Conservation (phyloP, 2,797 vertebrate species). For the Epinephelus malabaricus region DNA sequence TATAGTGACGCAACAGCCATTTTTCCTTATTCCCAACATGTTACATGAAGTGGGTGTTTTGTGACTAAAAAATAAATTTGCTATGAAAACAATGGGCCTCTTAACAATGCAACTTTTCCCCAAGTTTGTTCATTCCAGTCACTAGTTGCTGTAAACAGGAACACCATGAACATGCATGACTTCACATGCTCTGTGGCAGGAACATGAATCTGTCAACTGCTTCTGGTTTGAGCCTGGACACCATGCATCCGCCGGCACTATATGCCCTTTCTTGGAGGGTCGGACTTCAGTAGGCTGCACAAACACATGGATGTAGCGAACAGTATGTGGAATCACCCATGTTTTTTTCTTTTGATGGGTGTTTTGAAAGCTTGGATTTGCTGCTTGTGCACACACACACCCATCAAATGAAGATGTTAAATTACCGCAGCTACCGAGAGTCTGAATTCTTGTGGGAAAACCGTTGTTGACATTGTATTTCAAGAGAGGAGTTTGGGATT, state of each 20-base stretch:
- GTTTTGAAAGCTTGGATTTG: conserved; percentile 38
- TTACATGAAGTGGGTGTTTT: conserved; percentile 13
- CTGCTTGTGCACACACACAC: conserved; percentile 23
- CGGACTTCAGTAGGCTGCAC: conserved; percentile 27
- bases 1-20: background rate
- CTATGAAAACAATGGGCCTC: conserved; percentile 56
- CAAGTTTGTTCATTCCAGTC: conserved; percentile 43
- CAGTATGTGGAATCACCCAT: conserved; percentile 25
- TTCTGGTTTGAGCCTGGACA: conserved; percentile 52
- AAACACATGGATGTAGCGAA: conserved; percentile 44
- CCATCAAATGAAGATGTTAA: conserved; percentile 37
- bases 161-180: conserved; percentile 69
- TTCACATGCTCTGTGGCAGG: conserved; percentile 73
- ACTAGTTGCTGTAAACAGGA: conserved; percentile 68
- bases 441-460: conserved; percentile 53
- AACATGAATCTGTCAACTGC: conserved; percentile 76
- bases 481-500: conserved; percentile 58
- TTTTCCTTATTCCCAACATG: conserved; percentile 8
- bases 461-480: conserved; percentile 69
- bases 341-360: conserved; percentile 45
- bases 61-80: conserved; percentile 21
- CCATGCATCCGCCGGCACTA: conserved; percentile 24
- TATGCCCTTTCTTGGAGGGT: conserved; percentile 36
- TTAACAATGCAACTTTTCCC: conserved; percentile 57
- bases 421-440: conserved; percentile 45